Percentiles rank a stretch among this genome's conserved stretches.
These are phyloP conservation scores for Scolopax mira DNA, from an alignment of 2,113 vertebrate species.

Conservation along the genomic window DNA sequence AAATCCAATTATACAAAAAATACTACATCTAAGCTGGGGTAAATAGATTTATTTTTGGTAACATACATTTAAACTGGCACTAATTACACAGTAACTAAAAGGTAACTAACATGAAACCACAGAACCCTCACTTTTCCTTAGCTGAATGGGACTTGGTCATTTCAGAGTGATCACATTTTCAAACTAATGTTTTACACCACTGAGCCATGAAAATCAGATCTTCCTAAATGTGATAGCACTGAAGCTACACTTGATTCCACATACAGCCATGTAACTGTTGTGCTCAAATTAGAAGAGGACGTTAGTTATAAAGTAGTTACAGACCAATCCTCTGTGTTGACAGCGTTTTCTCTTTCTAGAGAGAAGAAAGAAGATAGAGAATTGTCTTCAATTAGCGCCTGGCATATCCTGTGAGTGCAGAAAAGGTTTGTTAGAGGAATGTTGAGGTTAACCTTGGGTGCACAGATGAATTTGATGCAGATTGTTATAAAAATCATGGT, in stretches of 20 bases:
- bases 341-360: slow-evolving; percentile 76
- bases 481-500: slow-evolving; percentile 80
- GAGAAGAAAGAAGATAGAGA: slow-evolving; percentile 78
- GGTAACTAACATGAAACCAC: slow-evolving; percentile 82
- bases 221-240: slow-evolving; percentile 64
- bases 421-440: slow-evolving; percentile 77
- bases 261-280: slow-evolving; percentile 68
- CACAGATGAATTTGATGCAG: slow-evolving; percentile 76
- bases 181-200: slow-evolving; percentile 55
- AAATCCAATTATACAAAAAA: slow-evolving; percentile 88
- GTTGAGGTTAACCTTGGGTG: slow-evolving; percentile 74
- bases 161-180: slow-evolving; percentile 70
- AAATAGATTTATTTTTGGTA: slow-evolving; percentile 87
- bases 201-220: slow-evolving; percentile 58
- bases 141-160: slow-evolving; percentile 68
- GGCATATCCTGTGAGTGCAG: slow-evolving; percentile 77
- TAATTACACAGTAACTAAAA: slow-evolving; percentile 85
- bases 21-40: slow-evolving; percentile 81
- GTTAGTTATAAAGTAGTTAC: slow-evolving; percentile 82
- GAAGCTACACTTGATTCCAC: slow-evolving; percentile 59
- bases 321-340: slow-evolving; percentile 78
- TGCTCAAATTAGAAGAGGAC: slow-evolving; percentile 71
- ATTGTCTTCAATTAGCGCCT: slow-evolving; percentile 79
- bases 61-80: slow-evolving; percentile 84
- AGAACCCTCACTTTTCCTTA: slow-evolving; percentile 76